Evolutionary conservation across 2,113 vertebrate genomes (phyloP).

Genomic region (Hydrochoerus hydrochaeris): DNA sequence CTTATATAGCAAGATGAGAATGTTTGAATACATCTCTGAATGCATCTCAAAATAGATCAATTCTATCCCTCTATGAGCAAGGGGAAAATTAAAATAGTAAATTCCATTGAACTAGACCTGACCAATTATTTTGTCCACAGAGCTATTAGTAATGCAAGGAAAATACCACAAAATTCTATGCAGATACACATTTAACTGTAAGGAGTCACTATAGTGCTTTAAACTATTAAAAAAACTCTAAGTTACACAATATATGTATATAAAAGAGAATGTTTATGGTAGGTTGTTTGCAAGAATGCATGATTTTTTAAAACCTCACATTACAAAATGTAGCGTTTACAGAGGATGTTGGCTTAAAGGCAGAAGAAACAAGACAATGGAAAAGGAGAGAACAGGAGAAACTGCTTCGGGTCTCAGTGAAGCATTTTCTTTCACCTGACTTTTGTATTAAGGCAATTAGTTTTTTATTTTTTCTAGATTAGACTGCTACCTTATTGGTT

Average conservation of each 20-base stretch:
- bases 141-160: slow-evolving; percentile 2
- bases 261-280: background rate
- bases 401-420: background rate
- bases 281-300: background rate
- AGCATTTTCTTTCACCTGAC: background rate
- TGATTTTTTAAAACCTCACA: background rate
- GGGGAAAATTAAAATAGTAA: slow-evolving; percentile 50
- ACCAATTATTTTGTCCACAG: background rate
- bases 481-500: background rate
- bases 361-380: background rate
- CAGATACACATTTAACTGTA: background rate
- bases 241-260: background rate
- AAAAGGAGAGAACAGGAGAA: background rate
- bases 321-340: background rate
- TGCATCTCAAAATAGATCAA: background rate
- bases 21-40: background rate
- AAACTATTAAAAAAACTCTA: background rate
- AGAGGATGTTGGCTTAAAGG: background rate
- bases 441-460: background rate
- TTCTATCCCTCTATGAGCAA: background rate
- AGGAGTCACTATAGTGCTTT: background rate
- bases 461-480: background rate
- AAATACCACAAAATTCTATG: background rate
- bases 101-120: background rate
- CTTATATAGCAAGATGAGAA: background rate